phyloP scores from a whole-genome alignment of 2,888 invertebrate species.

The Idaea aversata region DNA sequence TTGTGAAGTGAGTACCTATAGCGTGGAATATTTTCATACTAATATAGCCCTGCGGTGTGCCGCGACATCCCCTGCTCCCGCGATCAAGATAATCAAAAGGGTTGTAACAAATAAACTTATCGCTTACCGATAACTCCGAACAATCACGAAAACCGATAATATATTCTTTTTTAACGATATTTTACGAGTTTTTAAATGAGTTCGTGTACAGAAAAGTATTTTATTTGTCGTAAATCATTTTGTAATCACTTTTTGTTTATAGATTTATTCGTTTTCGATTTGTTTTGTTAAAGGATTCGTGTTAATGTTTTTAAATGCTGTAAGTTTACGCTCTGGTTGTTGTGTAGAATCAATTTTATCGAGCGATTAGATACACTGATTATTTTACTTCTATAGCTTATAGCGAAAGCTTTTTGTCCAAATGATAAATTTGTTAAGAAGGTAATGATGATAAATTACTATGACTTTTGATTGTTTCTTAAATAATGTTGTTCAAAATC shows the following conservation, averaged over 20 bases:
- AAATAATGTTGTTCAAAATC: no score
- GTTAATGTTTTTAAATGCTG: slow-evolving; percentile 7
- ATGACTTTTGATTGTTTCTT: no score
- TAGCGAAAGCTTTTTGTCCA: no score
- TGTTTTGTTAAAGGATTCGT: slow-evolving; percentile 11
- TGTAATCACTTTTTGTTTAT: slow-evolving; percentile 24
- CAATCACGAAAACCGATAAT: slow-evolving; percentile 59
- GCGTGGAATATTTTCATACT: slow-evolving; percentile 24
- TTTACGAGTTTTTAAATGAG: slow-evolving; percentile 41
- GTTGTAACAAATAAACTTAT: slow-evolving; percentile 63
- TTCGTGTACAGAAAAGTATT: slow-evolving; percentile 20
- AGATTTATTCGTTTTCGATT: slow-evolving; percentile 19
- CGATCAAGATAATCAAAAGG: slow-evolving; percentile 71
- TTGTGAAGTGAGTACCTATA: slow-evolving; percentile 10
- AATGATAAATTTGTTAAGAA: no score
- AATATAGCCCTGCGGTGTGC: slow-evolving; percentile 20
- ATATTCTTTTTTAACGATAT: slow-evolving; percentile 35
- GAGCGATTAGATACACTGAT: background rate
- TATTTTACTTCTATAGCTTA: background rate
- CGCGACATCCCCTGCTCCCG: slow-evolving; percentile 61
- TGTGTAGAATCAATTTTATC: background rate
- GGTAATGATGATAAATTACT: no score
- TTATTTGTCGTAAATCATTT: slow-evolving; percentile 30
- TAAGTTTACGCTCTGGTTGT: background rate
- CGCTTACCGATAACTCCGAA: slow-evolving; percentile 68